Conservation (phyloP, 2,797 vertebrate species). For the Protonibea diacanthus region DNA sequence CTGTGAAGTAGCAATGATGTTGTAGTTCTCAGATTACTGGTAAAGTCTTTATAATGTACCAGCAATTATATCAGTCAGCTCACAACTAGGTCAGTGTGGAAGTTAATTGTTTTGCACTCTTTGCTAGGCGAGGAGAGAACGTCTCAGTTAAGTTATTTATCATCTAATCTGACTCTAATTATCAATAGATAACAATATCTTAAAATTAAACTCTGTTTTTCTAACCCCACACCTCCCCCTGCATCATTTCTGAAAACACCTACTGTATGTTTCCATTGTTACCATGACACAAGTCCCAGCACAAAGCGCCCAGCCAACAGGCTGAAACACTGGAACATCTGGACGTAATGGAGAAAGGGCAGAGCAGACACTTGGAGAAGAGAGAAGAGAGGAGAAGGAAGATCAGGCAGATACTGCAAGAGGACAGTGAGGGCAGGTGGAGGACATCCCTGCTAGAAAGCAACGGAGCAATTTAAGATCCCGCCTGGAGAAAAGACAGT, state of each 20-base stretch:
- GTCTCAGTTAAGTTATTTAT: conserved; percentile 1
- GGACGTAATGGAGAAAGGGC: conserved; percentile 70
- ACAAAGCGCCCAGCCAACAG: conserved; percentile 71
- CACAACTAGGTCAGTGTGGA: conserved; percentile 36
- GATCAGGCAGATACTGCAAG: conserved; percentile 27
- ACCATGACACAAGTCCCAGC: conserved; percentile 72
- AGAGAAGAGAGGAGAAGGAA: conserved; percentile 29
- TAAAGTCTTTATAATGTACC: conserved; percentile 48
- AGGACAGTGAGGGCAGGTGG: conserved; percentile 50
- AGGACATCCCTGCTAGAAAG: conserved; percentile 33
- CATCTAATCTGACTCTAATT: conserved; percentile 9
- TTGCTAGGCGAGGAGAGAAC: neutral
- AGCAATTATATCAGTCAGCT: conserved; percentile 39
- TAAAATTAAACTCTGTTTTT: conserved; percentile 55
- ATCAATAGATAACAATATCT: conserved; percentile 12
- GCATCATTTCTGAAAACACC: conserved; percentile 56
- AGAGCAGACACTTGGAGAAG: conserved; percentile 38
- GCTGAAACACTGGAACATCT: conserved; percentile 72
- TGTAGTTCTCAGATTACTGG: conserved; percentile 42
- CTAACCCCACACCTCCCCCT: conserved; percentile 20
- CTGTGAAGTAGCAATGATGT: conserved; percentile 39
- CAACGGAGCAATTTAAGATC: neutral
- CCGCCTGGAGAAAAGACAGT: conserved; percentile 9
- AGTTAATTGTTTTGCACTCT: conserved; percentile 13
- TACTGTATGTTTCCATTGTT: conserved; percentile 74